These are phyloP conservation scores for Drosophila yooni DNA, from an alignment of 2,888 invertebrate genomes.

Conservation along the genomic window DNA sequence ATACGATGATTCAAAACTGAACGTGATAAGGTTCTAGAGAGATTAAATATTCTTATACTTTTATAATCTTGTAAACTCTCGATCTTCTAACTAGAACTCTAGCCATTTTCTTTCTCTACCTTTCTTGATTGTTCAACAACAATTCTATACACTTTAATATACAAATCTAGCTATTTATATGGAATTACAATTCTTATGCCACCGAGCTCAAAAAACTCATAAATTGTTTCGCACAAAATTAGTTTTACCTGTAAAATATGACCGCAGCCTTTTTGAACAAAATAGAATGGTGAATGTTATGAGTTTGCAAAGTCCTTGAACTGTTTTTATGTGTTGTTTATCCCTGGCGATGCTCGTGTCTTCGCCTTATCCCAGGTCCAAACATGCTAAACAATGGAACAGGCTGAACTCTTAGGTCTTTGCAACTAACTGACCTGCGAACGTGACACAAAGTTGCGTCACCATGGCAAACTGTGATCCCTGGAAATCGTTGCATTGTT, in stretches of 20 bases:
- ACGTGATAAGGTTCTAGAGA: background rate
- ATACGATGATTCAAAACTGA: background rate
- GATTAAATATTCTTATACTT: background rate
- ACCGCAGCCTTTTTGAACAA: conserved; percentile 62
- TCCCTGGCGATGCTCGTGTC: conserved; percentile 64
- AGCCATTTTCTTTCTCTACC: background rate
- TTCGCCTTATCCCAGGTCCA: conserved; percentile 14
- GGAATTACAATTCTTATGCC: conserved; percentile 17
- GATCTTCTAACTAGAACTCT: background rate
- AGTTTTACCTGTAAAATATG: conserved; percentile 53
- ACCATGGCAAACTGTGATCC: conserved; percentile 57
- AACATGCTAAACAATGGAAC: conserved; percentile 56
- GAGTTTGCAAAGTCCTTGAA: conserved; percentile 66
- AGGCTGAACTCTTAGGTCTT: background rate
- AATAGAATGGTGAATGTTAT: conserved; percentile 62
- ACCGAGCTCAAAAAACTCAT: conserved; percentile 7
- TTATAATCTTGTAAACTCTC: background rate
- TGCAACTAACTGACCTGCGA: conserved; percentile 44
- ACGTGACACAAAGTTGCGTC: conserved; percentile 69
- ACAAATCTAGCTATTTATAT: conserved; percentile 13
- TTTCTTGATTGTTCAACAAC: conserved; percentile 9
- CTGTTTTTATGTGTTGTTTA: conserved; percentile 71
- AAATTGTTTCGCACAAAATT: conserved; percentile 26
- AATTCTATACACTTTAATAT: conserved; percentile 10
- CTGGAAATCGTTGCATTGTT: conserved; percentile 50